phyloP scores from a whole-genome alignment of 2,113 vertebrate species.

The Pimephales promelas region DNA sequence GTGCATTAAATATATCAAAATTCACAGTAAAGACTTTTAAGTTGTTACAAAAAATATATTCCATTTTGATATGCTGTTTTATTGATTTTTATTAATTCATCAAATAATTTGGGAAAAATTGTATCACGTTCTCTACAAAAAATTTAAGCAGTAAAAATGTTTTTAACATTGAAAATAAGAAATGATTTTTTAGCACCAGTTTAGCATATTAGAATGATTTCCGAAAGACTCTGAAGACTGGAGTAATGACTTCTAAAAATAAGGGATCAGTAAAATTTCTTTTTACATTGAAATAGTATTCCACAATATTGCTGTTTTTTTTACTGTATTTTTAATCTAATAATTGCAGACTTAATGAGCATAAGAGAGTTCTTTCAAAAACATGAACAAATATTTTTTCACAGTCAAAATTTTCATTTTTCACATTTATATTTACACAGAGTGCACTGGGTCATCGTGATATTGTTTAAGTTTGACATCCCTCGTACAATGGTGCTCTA shows the following conservation, averaged over 20 bases:
- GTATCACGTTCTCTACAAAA: neutral
- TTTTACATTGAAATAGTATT: no score
- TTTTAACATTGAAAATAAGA: neutral
- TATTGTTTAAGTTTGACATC: neutral
- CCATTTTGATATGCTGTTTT: neutral
- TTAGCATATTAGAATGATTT: constrained; percentile 1
- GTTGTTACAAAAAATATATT: no score
- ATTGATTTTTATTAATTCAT: neutral
- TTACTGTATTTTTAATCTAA: no score
- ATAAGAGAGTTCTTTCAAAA: no score
- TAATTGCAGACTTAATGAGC: no score
- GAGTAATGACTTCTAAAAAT: neutral
- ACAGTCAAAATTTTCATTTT: no score
- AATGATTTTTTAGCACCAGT: neutral
- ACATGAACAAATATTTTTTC: no score
- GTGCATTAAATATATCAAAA: neutral
- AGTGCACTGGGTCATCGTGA: no score
- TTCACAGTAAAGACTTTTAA: neutral
- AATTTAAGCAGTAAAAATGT: neutral
- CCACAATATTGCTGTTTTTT: no score
- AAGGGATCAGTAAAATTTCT: no score
- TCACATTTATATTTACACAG: no score
- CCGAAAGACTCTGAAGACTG: neutral
- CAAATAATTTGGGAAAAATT: neutral
- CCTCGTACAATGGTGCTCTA: neutral